Evolutionary conservation across 2,888 invertebrate genomes (phyloP).

Genomic region (Rhingia campestris): DNA sequence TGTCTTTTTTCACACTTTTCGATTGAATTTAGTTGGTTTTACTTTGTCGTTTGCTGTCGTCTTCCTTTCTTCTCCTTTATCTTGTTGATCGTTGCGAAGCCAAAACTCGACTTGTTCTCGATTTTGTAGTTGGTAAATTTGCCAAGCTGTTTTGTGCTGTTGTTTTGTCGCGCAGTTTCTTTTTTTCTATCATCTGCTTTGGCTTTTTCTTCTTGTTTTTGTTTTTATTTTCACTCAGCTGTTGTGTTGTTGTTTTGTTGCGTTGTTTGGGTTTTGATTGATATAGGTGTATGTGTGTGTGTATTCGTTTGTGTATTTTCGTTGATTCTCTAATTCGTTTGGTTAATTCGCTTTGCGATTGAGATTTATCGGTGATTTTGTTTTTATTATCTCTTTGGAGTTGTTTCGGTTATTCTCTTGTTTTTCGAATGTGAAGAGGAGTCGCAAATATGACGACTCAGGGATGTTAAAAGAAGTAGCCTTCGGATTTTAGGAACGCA

Average conservation of each 20-base stretch:
- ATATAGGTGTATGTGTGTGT: conserved; percentile 11
- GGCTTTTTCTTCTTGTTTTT: conserved; percentile 11
- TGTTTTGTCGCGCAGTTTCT: conserved; percentile 63
- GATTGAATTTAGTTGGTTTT: not conserved
- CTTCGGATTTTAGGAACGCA: too few relatives aligned
- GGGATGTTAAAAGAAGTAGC: conserved; percentile 47
- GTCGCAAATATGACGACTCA: not conserved
- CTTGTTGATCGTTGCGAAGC: conserved; percentile 71
- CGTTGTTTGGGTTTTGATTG: conserved; percentile 20
- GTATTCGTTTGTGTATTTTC: conserved; percentile 44
- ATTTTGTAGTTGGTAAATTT: conserved; percentile 53
- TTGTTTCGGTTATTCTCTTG: conserved; percentile 1
- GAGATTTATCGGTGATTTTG: conserved; percentile 47
- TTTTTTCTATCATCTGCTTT: conserved; percentile 36
- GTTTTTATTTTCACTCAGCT: conserved; percentile 47
- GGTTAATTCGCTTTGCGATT: conserved; percentile 38
- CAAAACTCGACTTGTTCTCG: conserved; percentile 72
- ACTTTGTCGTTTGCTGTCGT: conserved; percentile 9
- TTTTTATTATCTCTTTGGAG: conserved; percentile 25
- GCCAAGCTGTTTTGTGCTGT: conserved; percentile 36
- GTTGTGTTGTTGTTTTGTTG: conserved; percentile 64
- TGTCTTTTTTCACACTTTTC: conserved; percentile 21
- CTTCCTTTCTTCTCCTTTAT: conserved; percentile 41
- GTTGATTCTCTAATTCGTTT: conserved; percentile 38
- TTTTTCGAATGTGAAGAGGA: not conserved